These are phyloP conservation scores for Daubentonia madagascariensis DNA, from an alignment of 2,113 vertebrate species.

Conservation along the genomic window DNA sequence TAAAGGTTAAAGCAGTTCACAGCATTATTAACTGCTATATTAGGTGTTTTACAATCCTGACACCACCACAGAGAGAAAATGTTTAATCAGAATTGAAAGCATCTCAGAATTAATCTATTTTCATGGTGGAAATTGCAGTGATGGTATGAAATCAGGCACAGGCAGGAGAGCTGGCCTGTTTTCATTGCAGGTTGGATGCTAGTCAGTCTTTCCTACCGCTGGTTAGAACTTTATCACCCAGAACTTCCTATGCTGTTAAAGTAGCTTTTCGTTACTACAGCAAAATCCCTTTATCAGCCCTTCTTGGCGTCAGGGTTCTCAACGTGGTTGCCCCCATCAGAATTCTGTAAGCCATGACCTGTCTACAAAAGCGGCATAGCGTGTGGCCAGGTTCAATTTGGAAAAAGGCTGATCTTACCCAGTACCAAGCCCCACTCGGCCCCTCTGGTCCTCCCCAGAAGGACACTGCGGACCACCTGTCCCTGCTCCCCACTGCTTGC, in stretches of 20 bases:
- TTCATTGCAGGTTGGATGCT: neutral
- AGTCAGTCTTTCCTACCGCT: neutral
- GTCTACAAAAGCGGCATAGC: neutral
- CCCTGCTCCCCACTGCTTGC: rapidly evolving
- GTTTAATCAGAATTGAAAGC: slow-evolving; percentile 77
- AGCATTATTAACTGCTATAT: slow-evolving; percentile 74
- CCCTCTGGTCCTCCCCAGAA: neutral
- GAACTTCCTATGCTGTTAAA: neutral
- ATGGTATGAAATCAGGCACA: slow-evolving; percentile 76
- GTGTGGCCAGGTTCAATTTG: neutral
- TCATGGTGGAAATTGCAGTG: slow-evolving; percentile 69
- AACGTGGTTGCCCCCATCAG: rapidly evolving
- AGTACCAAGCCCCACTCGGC: too few relatives aligned
- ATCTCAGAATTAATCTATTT: slow-evolving; percentile 78
- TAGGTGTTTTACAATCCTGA: slow-evolving; percentile 78
- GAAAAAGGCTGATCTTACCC: neutral
- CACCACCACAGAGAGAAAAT: slow-evolving; percentile 70
- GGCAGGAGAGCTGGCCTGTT: slow-evolving; percentile 35
- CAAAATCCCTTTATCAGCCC: neutral
- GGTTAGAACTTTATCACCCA: neutral
- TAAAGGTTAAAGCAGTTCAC: slow-evolving; percentile 71
- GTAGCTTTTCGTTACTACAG: neutral
- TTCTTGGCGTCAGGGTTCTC: neutral
- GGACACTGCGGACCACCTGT: rapidly evolving
- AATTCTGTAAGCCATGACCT: neutral